A percentile compares a stretch with the other conserved stretches of the same genome.
These are phyloP conservation scores for Irena cyanogastra DNA, from an alignment of 2,113 vertebrate genomes.

Conservation along the genomic window DNA sequence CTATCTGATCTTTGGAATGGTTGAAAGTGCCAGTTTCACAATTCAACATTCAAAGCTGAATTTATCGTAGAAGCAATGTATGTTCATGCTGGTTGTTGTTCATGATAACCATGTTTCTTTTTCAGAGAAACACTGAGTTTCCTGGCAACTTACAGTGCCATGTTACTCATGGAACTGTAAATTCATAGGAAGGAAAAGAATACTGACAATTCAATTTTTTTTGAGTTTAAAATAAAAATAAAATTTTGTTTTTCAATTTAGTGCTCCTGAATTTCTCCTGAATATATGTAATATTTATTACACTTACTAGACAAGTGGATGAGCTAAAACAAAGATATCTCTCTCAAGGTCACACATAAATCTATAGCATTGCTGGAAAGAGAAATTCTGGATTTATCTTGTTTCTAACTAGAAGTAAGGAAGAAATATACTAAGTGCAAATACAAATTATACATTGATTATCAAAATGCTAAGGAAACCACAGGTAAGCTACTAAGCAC, in stretches of 20 bases:
- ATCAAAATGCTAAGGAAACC: background rate
- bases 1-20: background rate
- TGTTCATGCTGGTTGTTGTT: background rate
- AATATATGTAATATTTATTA: background rate
- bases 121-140: too few relatives aligned
- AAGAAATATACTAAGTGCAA: background rate
- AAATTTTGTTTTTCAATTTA: background rate
- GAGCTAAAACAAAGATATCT: background rate
- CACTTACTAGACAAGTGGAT: background rate
- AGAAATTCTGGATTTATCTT: background rate
- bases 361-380: background rate
- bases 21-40: background rate
- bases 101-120: background rate
- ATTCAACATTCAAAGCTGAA: background rate
- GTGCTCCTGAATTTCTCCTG: background rate
- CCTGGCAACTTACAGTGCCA: too few relatives aligned
- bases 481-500: background rate
- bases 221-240: background rate
- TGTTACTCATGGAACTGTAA: background rate
- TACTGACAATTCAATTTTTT: background rate
- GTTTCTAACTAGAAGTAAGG: background rate
- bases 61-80: background rate
- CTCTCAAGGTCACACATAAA: background rate
- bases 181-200: background rate
- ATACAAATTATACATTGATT: background rate